Conservation (phyloP, 2,113 vertebrate genomes). For the Nycticorax nycticorax region DNA sequence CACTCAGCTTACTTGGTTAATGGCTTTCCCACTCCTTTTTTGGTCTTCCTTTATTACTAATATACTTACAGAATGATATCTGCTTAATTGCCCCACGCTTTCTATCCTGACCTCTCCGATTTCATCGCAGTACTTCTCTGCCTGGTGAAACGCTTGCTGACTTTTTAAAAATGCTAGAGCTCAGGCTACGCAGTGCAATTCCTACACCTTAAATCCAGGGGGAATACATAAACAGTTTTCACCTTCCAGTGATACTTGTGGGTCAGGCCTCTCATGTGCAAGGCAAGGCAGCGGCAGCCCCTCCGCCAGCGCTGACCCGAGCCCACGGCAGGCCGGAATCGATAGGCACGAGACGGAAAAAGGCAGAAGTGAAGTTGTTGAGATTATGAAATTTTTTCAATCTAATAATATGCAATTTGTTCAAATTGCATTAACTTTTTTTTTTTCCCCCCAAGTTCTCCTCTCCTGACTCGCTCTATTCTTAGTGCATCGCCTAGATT, state of each 20-base stretch:
- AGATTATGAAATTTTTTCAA: neutral
- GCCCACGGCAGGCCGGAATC: fast-evolving
- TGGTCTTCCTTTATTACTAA: neutral
- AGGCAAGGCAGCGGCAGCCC: neutral
- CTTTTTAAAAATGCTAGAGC: neutral
- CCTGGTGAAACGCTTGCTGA: fast-evolving
- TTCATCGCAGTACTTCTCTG: neutral
- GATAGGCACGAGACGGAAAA: fast-evolving
- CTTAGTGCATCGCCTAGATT: neutral
- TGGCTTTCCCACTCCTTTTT: neutral
- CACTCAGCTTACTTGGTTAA: constrained; percentile 26
- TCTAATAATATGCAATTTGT: neutral
- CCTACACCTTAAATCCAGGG: neutral
- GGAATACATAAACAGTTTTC: neutral
- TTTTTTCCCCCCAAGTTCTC: neutral
- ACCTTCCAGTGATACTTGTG: neutral
- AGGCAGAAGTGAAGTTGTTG: fast-evolving
- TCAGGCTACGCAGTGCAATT: neutral
- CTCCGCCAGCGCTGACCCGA: neutral
- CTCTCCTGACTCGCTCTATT: neutral
- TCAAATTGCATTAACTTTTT: neutral
- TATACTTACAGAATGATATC: neutral
- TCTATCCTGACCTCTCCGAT: neutral
- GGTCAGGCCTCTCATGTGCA: fast-evolving
- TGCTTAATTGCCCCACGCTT: neutral